phyloP scores from a whole-genome alignment of 2,888 invertebrate species.

The Drosophila parthenogenetica region DNA sequence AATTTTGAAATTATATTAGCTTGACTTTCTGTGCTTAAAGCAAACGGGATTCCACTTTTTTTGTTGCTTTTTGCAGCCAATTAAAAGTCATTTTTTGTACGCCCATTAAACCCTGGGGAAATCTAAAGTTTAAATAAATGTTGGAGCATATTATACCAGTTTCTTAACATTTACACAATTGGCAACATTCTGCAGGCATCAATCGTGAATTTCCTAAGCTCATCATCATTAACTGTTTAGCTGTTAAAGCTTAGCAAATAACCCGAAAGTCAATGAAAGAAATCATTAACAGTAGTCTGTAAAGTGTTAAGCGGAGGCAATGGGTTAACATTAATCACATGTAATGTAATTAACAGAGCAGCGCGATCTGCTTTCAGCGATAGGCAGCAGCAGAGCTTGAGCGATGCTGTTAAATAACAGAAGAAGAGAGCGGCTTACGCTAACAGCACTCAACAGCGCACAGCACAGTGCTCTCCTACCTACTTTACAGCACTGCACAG shows the following conservation, averaged over 20 bases:
- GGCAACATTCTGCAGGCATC: slow-evolving; percentile 8
- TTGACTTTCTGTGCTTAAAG: slow-evolving; percentile 37
- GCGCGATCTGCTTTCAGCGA: too few relatives aligned
- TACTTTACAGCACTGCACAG: too few relatives aligned
- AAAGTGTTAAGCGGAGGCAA: too few relatives aligned
- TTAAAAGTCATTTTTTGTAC: slow-evolving; percentile 31
- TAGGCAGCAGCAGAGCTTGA: neutral
- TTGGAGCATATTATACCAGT: neutral
- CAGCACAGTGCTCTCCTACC: too few relatives aligned
- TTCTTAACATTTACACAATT: slow-evolving; percentile 21
- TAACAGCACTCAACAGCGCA: neutral
- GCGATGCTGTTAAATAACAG: neutral
- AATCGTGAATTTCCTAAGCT: too few relatives aligned
- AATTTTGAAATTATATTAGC: slow-evolving; percentile 54
- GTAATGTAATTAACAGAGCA: too few relatives aligned
- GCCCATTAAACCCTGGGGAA: slow-evolving; percentile 19
- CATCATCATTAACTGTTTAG: too few relatives aligned
- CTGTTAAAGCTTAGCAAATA: too few relatives aligned
- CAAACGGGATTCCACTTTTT: slow-evolving; percentile 23
- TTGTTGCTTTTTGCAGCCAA: slow-evolving; percentile 28
- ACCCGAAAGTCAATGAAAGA: too few relatives aligned
- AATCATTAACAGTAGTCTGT: too few relatives aligned
- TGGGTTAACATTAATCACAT: too few relatives aligned
- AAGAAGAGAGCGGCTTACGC: too few relatives aligned
- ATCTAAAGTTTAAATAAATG: neutral